Base-by-base conservation (phyloP, 2,113 vertebrate species). In the Scopus umbretta region DNA sequence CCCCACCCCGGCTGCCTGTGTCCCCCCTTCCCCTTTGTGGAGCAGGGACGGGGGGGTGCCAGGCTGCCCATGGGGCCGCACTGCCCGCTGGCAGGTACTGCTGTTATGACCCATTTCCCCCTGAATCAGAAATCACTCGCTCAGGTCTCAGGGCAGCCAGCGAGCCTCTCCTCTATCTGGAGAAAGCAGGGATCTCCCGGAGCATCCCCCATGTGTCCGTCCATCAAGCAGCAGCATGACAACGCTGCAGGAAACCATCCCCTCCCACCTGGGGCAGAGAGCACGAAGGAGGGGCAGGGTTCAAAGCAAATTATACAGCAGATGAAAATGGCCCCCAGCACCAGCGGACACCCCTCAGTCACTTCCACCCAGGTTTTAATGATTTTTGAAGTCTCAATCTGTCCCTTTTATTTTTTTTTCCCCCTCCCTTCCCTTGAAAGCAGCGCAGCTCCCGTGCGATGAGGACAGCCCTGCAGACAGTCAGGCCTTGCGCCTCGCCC, bases 1-100 rank as follows among this genome's bases (percentile, higher is more conserved):
- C 25, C 34, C 10, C 0, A 0, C 11, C 40, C 55, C 4, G 4
- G 25, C 70, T 66, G n/a, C 30, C n/a, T 0, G 1, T 53, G 7
- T 16, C 14, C 10, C 13, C 7, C 23, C 2, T 5, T 26, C 20
- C 38, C 55, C 32, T 20, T 21, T 1, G 0, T 6, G 4, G 34
- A 26, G 21, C 56, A 84, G 50, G 42, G 30, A 66, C 8, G 3
- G 8, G 7, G 21, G 6, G 16, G 2, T 29, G 11, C 29, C 65
- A 14, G 70, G 50, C 40, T 78, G 65, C 78, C 58, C 3, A 2
- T 0, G 13, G 61, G 68, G 16, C 42, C 84, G 62, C 66, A 6
- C 50, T 3, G 20, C 36, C 75, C 2, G 0, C 32, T 12, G 8
- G 13, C 36, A 47, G 19, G 11, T 9, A 5, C 36, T 53, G 40